These are phyloP conservation scores for Stichodactyla mertensii DNA, from an alignment of 64 coral and sea anemone genomes.

Conservation along the genomic window DNA sequence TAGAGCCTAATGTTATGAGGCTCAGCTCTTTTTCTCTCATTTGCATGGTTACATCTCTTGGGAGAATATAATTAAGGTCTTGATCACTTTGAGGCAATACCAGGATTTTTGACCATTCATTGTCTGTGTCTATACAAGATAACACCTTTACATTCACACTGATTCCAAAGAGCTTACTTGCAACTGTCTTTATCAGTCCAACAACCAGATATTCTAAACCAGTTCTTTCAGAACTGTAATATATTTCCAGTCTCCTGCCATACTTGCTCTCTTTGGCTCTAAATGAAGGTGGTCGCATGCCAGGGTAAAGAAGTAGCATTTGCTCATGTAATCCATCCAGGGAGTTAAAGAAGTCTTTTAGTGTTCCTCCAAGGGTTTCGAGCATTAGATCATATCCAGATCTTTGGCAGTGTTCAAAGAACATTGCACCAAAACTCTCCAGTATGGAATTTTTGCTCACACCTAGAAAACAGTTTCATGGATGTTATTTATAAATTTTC, in stretches of 20 bases:
- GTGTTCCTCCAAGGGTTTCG: slow-evolving; percentile 65
- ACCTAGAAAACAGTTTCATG: slow-evolving; percentile 15
- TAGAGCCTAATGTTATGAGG: slow-evolving; percentile 58
- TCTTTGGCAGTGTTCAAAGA: slow-evolving; percentile 74
- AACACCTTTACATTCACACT: slow-evolving; percentile 64
- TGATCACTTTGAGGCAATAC: slow-evolving; percentile 38
- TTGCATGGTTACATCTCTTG: slow-evolving; percentile 37
- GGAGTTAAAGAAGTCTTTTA: slow-evolving; percentile 88
- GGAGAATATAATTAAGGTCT: slow-evolving; percentile 31
- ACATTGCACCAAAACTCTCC: slow-evolving; percentile 87
- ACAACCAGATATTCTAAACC: slow-evolving; percentile 88
- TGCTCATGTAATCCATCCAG: slow-evolving; percentile 93
- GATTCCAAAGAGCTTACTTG: slow-evolving; percentile 60
- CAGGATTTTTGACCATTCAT: slow-evolving; percentile 68
- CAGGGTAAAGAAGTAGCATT: slow-evolving; percentile 74
- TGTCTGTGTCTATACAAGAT: slow-evolving; percentile 45
- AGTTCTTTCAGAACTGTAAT: slow-evolving; percentile 78
- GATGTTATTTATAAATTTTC: not conserved
- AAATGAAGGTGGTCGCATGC: slow-evolving; percentile 86
- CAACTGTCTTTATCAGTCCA: slow-evolving; percentile 82
- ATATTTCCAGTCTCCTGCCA: slow-evolving; percentile 51
- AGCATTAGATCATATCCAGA: slow-evolving; percentile 87
- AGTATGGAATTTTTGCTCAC: slow-evolving; percentile 63
- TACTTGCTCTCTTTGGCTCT: slow-evolving; percentile 72
- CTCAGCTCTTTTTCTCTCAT: slow-evolving; percentile 65